Conservation (phyloP, 1,140 invertebrate species). For the Cephus cinctus region DNA sequence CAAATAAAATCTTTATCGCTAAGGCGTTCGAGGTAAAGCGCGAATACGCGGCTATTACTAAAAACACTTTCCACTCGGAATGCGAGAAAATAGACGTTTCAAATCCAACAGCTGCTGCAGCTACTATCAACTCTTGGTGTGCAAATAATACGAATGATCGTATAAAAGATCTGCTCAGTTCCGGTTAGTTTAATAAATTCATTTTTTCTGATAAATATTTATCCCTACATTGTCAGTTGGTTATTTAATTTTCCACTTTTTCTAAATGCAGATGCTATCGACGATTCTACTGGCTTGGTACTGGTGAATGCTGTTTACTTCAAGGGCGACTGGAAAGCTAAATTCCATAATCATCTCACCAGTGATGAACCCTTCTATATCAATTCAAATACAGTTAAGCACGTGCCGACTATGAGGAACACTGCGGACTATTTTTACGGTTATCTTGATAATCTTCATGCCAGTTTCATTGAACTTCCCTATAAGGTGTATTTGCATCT, state of each 20-base stretch:
- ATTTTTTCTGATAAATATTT: slow-evolving; percentile 4
- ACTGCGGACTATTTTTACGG: slow-evolving; percentile 43
- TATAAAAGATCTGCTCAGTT: slow-evolving; percentile 57
- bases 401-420: slow-evolving; percentile 58
- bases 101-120: slow-evolving; percentile 28
- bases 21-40: slow-evolving; percentile 22
- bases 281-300: slow-evolving; percentile 61
- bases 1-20: slow-evolving; percentile 39
- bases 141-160: slow-evolving; percentile 56
- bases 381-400: slow-evolving; percentile 28
- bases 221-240: slow-evolving; percentile 1
- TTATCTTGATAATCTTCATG: slow-evolving; percentile 40
- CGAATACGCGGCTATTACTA: slow-evolving; percentile 23
- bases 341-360: slow-evolving; percentile 66
- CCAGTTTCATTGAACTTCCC: slow-evolving; percentile 56
- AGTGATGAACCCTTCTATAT: slow-evolving; percentile 58
- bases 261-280: slow-evolving; percentile 60
- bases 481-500: slow-evolving; percentile 49
- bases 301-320: slow-evolving; percentile 87
- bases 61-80: slow-evolving; percentile 30
- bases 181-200: slow-evolving; percentile 36
- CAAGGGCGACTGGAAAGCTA: slow-evolving; percentile 75
- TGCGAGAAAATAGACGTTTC: slow-evolving; percentile 45
- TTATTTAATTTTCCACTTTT: slow-evolving; percentile 11
- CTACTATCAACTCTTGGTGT: slow-evolving; percentile 61